Percentiles rank a stretch among this genome's conserved stretches.
Evolutionary conservation across 2,113 vertebrate genomes (phyloP).

Genomic region (Xiphorhynchus elegans): DNA sequence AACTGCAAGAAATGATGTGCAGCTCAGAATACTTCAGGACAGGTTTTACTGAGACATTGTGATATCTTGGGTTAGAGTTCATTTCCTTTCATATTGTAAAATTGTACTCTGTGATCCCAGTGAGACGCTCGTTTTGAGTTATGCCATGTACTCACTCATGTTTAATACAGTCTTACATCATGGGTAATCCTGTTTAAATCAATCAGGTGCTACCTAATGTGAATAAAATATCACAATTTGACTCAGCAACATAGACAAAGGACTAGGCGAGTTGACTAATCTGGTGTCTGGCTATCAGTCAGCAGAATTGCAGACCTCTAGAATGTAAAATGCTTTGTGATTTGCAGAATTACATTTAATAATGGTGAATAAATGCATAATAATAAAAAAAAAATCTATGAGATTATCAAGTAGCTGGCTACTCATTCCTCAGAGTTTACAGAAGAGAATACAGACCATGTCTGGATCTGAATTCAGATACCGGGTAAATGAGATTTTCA

Average conservation of each 20-base stretch:
- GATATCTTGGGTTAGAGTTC: background rate
- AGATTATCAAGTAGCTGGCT: background rate
- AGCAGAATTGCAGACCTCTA: background rate
- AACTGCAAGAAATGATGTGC: background rate
- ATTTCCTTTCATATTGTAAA: background rate
- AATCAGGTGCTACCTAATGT: background rate
- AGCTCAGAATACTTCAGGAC: background rate
- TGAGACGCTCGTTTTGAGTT: background rate
- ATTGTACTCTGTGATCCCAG: background rate
- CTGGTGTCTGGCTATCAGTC: background rate
- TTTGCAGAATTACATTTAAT: background rate
- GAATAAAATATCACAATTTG: background rate
- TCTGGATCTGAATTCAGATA: background rate
- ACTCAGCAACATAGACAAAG: background rate
- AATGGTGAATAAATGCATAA: background rate
- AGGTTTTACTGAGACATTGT: background rate
- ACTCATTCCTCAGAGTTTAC: background rate
- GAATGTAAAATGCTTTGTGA: background rate
- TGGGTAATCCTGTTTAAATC: background rate
- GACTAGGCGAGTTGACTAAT: background rate
- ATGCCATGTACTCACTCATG: background rate
- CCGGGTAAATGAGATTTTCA: slow-evolving; percentile 9
- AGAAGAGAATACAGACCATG: background rate
- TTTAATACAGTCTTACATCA: background rate
- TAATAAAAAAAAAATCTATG: background rate